Conservation (phyloP, 2,113 vertebrate genomes). For the Cepphus grylle region DNA sequence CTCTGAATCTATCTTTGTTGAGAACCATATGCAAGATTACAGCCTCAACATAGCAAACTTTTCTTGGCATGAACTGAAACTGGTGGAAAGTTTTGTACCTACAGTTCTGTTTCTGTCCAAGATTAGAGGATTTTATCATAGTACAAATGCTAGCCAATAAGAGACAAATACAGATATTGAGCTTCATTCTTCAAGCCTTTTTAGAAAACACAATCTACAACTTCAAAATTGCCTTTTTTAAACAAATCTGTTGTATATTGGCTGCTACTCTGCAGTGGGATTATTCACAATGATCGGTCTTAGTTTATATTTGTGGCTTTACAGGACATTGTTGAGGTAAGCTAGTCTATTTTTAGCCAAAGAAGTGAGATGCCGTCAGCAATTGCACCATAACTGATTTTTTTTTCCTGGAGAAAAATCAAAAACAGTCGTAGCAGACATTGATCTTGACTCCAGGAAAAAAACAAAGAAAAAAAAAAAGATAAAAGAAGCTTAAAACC, state of each 20-base stretch:
- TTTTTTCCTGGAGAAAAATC: neutral
- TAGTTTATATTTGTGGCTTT: neutral
- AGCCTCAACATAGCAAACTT: neutral
- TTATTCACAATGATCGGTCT: neutral
- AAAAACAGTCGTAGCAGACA: neutral
- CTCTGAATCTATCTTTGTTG: neutral
- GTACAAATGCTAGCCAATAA: neutral
- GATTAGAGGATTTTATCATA: neutral
- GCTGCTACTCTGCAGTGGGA: neutral
- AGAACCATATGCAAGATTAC: neutral
- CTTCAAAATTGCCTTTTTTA: neutral
- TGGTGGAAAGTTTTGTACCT: neutral
- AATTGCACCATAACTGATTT: neutral
- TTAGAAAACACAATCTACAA: neutral
- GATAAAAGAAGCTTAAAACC: neutral
- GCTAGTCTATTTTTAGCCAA: neutral
- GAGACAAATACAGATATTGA: neutral
- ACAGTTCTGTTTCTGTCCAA: neutral
- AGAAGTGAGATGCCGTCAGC: neutral
- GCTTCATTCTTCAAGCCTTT: neutral
- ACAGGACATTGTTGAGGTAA: neutral
- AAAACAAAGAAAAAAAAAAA: neutral
- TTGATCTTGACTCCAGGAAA: neutral
- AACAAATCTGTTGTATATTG: neutral
- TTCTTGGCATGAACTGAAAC: neutral